Conservation (phyloP, 2,113 vertebrate species). For the Fulmarus glacialis region DNA sequence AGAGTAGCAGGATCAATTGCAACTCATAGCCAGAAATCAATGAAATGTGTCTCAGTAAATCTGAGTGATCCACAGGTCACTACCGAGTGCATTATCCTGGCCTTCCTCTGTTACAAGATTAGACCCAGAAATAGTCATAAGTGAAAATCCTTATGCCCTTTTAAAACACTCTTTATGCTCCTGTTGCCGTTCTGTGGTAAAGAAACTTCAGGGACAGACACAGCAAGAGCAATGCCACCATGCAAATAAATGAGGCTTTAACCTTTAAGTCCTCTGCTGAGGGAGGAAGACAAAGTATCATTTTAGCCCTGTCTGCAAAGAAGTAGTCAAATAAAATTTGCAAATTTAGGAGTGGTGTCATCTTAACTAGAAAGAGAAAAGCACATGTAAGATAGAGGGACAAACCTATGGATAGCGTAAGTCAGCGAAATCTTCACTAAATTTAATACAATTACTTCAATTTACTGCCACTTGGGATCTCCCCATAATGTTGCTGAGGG, state of each 20-base stretch:
- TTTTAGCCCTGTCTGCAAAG: conserved; percentile 3
- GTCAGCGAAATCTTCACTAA: background rate
- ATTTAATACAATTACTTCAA: background rate
- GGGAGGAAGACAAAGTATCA: background rate
- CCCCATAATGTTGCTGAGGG: background rate
- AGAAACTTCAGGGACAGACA: background rate
- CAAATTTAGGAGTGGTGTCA: background rate
- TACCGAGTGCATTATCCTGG: conserved; percentile 29
- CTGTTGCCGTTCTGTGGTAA: background rate
- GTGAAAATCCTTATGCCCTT: background rate
- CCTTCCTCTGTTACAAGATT: conserved; percentile 53
- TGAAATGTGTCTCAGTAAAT: conserved; percentile 66
- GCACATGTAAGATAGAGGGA: background rate
- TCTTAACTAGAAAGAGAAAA: background rate
- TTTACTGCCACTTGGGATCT: background rate
- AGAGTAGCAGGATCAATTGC: conserved; percentile 70
- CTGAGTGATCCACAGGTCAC: conserved; percentile 56
- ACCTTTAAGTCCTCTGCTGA: background rate
- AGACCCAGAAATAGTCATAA: conserved; percentile 46
- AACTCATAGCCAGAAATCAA: conserved; percentile 76
- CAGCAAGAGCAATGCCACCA: background rate
- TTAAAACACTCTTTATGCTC: background rate
- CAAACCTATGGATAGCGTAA: background rate
- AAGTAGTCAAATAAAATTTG: conserved; percentile 2
- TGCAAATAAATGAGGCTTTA: background rate